phyloP scores from a whole-genome alignment of 1,140 invertebrate species.

The Galleria mellonella region DNA sequence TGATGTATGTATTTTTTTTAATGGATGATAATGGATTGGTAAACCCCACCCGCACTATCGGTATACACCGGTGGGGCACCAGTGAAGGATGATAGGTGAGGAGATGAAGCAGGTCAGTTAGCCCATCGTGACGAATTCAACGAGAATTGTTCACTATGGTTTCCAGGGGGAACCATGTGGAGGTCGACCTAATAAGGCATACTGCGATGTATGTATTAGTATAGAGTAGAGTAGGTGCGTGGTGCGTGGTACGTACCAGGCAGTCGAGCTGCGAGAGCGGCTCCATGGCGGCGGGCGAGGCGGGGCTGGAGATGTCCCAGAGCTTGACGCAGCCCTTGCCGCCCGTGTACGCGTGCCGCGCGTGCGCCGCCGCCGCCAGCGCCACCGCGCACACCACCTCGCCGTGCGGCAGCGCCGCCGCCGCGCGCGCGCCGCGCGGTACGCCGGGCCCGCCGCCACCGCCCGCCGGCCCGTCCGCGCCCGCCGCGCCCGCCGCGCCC shows the following conservation, averaged over 20 bases:
- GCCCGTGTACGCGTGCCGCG: conserved; percentile 97
- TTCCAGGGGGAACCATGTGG: no score
- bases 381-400: conserved; percentile 95
- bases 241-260: conserved; percentile 76
- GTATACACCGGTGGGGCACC: no score
- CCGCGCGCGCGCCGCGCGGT: conserved; percentile 91
- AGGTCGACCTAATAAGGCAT: no score
- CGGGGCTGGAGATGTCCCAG: conserved; percentile 92
- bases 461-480: conserved; percentile 96
- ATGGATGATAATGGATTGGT: no score
- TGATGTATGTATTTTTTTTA: no score
- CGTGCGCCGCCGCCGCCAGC: conserved; percentile 87
- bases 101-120: no score
- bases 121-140: no score
- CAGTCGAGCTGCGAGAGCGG: conserved; percentile 95
- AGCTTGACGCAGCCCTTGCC: conserved; percentile 99
- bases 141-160: no score
- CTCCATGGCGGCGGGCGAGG: conserved; percentile 77
- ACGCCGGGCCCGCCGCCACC: conserved; percentile 90
- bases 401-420: conserved; percentile 94
- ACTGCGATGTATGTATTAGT: no score
- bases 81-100: no score
- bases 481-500: conserved; percentile 94
- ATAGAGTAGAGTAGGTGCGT: no score
- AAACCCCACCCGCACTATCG: no score